A percentile compares a stretch with the other conserved stretches of the same genome.
phyloP scores from a whole-genome alignment of 2,797 vertebrate species.

The Diplodus sargus region DNA sequence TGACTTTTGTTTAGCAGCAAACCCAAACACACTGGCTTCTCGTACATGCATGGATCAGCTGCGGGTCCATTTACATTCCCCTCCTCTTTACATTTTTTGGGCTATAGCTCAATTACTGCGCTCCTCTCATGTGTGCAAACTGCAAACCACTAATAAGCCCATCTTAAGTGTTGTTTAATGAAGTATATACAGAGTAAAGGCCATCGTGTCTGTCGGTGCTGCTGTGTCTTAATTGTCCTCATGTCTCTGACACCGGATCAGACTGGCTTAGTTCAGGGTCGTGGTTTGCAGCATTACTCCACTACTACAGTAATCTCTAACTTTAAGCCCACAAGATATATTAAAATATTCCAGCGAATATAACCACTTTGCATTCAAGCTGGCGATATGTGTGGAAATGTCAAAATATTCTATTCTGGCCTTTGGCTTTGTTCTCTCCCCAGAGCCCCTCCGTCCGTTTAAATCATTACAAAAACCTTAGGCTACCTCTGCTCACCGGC shows the following conservation, averaged over 20 bases:
- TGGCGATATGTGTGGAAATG: slow-evolving; percentile 64
- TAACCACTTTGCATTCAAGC: slow-evolving; percentile 63
- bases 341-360: slow-evolving; percentile 68
- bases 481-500: slow-evolving; percentile 57
- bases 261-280: slow-evolving; percentile 72
- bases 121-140: slow-evolving; percentile 55
- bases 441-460: slow-evolving; percentile 44
- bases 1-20: background rate
- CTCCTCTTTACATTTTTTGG: slow-evolving; percentile 20
- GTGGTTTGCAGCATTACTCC: slow-evolving; percentile 67
- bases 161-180: slow-evolving; percentile 63
- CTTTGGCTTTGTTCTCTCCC: slow-evolving; percentile 66
- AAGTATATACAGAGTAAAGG: slow-evolving; percentile 59
- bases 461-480: slow-evolving; percentile 65
- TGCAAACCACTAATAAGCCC: slow-evolving; percentile 55
- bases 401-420: slow-evolving; percentile 71
- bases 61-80: background rate
- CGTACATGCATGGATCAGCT: background rate
- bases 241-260: slow-evolving; percentile 72
- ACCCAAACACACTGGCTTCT: background rate
- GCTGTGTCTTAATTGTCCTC: slow-evolving; percentile 68
- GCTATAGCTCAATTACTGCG: slow-evolving; percentile 33
- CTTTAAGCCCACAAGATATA: slow-evolving; percentile 68
- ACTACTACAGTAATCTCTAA: slow-evolving; percentile 66
- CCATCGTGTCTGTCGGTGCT: slow-evolving; percentile 27